Evolutionary conservation across 2,797 vertebrate species (phyloP), one percentile per base, ranked within the genome.

Genomic region (Bradypodion ventrale): DNA sequence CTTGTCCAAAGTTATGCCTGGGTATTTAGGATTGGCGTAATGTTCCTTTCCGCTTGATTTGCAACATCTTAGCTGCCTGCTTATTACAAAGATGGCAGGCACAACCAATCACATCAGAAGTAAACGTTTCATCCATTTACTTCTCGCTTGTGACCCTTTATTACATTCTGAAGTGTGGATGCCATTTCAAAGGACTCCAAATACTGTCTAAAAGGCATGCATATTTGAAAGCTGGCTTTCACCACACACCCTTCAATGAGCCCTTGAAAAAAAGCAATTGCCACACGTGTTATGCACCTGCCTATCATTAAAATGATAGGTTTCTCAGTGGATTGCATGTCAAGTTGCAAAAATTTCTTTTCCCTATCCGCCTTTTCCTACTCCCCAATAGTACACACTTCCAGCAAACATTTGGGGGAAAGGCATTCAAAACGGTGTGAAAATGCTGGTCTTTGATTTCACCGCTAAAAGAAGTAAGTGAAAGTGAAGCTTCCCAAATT

Each of bases 401-500:
- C 56, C 85, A 37, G 23, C 4, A 32, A 62, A 12, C 63, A 46
- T 60, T 85, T 72, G 23, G 68, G 29, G 68, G 40, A 59, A 70
- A 56, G 29, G 27, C 5, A 4, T 16, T 44, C 74, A 13, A 1
- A 2, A 40, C 16, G 13, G 0, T 1, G 9, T 60, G 40, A 19
- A 78, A 90, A 89, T 87, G 80, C 16, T 42, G n/a, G n/a, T 75
- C 21, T 59, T 52, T 19, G 23, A 70, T 89, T 87, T 90, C 40
- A 10, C 46, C 91, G 72, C 87, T 79, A 73, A 80, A 91, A 70
- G 40, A 2, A 4, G 87, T 42, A 89, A 92, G 89, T 35, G 87
- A 85, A 92, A 93, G 60, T 79, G 91, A 95, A 92, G 76, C 90
- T 84, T 88, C 69, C 88, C 87, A 93, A 92, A 92, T 74, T 92